These are phyloP conservation scores for Phylloscopus trochilus DNA, from an alignment of 2,113 vertebrate genomes.

Conservation along the genomic window DNA sequence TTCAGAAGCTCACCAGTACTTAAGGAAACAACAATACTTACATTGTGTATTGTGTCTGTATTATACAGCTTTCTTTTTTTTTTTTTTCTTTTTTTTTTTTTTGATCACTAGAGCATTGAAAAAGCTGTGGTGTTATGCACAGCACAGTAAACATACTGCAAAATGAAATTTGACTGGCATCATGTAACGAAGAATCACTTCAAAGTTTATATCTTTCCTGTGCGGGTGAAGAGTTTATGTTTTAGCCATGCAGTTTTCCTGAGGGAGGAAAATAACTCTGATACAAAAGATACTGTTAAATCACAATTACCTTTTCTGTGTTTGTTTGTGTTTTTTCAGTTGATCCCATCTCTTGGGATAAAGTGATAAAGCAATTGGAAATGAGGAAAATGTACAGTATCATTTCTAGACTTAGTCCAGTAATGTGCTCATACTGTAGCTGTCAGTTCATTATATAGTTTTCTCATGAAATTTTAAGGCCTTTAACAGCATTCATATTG, in stretches of 20 bases:
- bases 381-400: not conserved
- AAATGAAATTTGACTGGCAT: not conserved
- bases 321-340: not conserved
- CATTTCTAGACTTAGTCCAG: not conserved
- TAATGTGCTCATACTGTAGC: not conserved
- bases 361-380: not conserved
- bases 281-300: not conserved
- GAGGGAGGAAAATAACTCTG: not conserved
- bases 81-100: not conserved
- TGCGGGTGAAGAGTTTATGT: constrained; percentile 22
- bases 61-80: not conserved
- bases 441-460: not conserved
- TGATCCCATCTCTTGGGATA: not conserved
- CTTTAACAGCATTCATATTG: not conserved
- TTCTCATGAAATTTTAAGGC: not conserved
- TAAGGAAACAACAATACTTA: constrained; percentile 12
- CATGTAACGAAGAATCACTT: not conserved
- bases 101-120: constrained; percentile 25
- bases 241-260: not conserved
- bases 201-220: not conserved
- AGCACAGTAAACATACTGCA: not conserved
- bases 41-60: not conserved
- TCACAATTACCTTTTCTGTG: not conserved
- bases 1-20: not conserved
- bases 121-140: not conserved